Conservation (phyloP, 2,888 invertebrate genomes). For the Deilephila porcellus region DNA sequence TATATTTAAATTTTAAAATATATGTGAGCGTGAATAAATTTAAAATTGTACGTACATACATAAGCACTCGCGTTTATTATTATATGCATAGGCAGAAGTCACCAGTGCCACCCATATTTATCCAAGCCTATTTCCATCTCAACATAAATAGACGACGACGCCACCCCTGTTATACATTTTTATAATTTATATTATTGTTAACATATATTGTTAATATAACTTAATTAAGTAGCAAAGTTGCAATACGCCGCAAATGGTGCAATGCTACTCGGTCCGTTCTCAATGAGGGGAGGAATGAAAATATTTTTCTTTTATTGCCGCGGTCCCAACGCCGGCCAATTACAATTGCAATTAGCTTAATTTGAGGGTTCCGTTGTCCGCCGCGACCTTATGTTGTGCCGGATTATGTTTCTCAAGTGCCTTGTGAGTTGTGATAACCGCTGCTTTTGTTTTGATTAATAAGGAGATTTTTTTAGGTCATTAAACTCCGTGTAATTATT, state of each 20-base stretch:
- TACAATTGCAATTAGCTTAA: conserved; percentile 79
- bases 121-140: too few relatives aligned
- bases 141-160: too few relatives aligned
- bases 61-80: too few relatives aligned
- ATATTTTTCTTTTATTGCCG: conserved; percentile 75
- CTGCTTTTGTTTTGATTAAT: background rate
- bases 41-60: too few relatives aligned
- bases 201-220: background rate
- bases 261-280: conserved; percentile 35
- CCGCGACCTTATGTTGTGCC: conserved; percentile 54
- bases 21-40: too few relatives aligned
- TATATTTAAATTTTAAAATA: too few relatives aligned
- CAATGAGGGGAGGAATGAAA: conserved; percentile 53
- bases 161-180: background rate
- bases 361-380: conserved; percentile 66
- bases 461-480: too few relatives aligned
- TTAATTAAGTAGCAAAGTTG: background rate
- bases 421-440: conserved; percentile 56
- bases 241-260: conserved; percentile 4
- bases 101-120: too few relatives aligned
- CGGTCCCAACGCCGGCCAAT: conserved; percentile 64
- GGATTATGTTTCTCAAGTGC: conserved; percentile 67
- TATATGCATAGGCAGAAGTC: too few relatives aligned
- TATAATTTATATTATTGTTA: background rate
- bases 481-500: too few relatives aligned